These are phyloP conservation scores for Australoheros facetus DNA, from an alignment of 2,797 vertebrate genomes.

Conservation along the genomic window DNA sequence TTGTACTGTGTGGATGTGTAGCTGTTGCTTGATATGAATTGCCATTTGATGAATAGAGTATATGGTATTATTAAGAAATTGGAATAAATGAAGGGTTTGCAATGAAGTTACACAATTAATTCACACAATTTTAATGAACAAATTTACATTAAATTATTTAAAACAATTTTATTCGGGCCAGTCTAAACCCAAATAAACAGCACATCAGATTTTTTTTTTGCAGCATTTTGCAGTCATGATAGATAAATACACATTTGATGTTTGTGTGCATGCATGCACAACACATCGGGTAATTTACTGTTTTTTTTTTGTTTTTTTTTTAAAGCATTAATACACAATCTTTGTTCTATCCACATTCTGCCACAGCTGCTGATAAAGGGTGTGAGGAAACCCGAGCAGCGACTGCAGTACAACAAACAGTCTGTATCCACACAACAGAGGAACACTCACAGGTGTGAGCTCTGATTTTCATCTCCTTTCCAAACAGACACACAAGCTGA, in stretches of 20 bases:
- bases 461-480: slow-evolving; percentile 42
- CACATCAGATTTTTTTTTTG: no score
- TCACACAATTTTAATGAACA: neutral
- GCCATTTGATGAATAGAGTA: neutral
- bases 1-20: neutral
- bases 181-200: no score
- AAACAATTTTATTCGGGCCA: no score
- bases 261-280: no score
- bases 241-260: no score
- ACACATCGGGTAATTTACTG: no score
- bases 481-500: slow-evolving; percentile 16
- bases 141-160: neutral
- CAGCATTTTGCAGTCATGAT: no score
- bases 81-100: neutral
- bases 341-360: slow-evolving; percentile 14
- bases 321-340: no score
- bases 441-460: slow-evolving; percentile 46
- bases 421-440: slow-evolving; percentile 4
- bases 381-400: slow-evolving; percentile 45
- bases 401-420: slow-evolving; percentile 41
- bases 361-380: slow-evolving; percentile 9
- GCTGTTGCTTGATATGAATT: neutral
- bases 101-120: neutral
- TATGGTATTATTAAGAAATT: neutral
- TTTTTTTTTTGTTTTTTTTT: no score